Conservation (phyloP, 2,113 vertebrate species). For the Barbus barbus region DNA sequence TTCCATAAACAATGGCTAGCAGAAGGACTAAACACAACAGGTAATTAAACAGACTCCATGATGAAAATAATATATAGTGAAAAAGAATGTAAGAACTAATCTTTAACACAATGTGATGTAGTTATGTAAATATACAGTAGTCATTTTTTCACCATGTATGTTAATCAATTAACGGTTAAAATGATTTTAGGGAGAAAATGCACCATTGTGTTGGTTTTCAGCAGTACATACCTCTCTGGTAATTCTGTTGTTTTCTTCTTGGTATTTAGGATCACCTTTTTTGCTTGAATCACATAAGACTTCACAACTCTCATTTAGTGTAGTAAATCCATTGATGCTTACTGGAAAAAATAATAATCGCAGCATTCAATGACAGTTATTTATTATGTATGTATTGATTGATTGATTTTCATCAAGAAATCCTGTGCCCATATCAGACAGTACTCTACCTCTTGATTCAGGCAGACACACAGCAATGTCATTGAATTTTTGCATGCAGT, state of each 20-base stretch:
- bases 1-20: background rate
- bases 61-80: too few relatives aligned
- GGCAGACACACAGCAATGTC: conserved; percentile 30
- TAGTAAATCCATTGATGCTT: background rate
- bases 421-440: background rate
- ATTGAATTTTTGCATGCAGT: background rate
- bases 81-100: too few relatives aligned
- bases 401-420: background rate
- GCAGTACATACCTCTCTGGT: background rate
- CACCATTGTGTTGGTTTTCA: background rate
- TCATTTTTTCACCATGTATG: too few relatives aligned
- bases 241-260: accelerated
- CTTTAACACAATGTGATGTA: too few relatives aligned
- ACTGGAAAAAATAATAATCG: background rate
- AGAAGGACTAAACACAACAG: background rate
- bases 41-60: too few relatives aligned
- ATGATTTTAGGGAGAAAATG: too few relatives aligned
- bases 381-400: background rate
- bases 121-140: too few relatives aligned
- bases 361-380: background rate
- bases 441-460: conserved; percentile 48
- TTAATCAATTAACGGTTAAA: too few relatives aligned
- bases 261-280: background rate
- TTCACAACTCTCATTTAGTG: accelerated
- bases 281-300: background rate